Conservation (phyloP, 2,113 vertebrate genomes). For the Scophthalmus maximus region DNA sequence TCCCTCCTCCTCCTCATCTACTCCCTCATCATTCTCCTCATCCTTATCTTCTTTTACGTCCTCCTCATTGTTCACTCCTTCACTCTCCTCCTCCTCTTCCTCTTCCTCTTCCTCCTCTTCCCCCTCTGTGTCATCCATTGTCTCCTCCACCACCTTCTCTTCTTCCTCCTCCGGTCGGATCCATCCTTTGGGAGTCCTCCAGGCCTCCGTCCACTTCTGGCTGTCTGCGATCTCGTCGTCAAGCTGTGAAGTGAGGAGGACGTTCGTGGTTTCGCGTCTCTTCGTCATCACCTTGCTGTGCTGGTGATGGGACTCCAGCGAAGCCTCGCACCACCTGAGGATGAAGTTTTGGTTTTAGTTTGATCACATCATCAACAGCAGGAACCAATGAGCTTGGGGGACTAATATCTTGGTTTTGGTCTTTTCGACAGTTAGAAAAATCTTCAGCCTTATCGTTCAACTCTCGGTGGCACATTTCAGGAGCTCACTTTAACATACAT, state of each 20-base stretch:
- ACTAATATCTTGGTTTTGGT: too few relatives aligned
- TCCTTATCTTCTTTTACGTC: slow-evolving; percentile 5
- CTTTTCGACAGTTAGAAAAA: too few relatives aligned
- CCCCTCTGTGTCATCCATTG: not conserved
- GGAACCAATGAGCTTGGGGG: too few relatives aligned
- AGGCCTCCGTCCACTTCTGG: slow-evolving; percentile 54
- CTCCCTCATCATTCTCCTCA: not conserved
- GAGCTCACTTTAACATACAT: too few relatives aligned
- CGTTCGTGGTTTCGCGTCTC: slow-evolving; percentile 2
- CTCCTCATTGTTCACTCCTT: not conserved
- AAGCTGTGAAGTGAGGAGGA: slow-evolving; percentile 31
- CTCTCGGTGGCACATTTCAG: too few relatives aligned
- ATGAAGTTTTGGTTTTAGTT: not conserved
- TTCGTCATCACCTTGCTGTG: slow-evolving; percentile 38
- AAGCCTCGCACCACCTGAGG: slow-evolving; percentile 60
- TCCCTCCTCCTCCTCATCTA: not conserved
- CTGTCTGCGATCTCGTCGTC: not conserved
- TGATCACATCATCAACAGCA: too few relatives aligned
- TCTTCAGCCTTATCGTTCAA: too few relatives aligned
- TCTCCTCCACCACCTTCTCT: slow-evolving; percentile 13
- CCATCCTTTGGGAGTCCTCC: slow-evolving; percentile 50
- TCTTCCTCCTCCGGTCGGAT: not conserved
- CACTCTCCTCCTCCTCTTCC: not conserved
- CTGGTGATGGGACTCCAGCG: slow-evolving; percentile 50
- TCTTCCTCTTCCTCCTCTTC: not conserved